Evolutionary conservation across 2,797 vertebrate genomes (phyloP), one percentile per base, ranked within the genome.

Genomic region (Erpetoichthys calabaricus): DNA sequence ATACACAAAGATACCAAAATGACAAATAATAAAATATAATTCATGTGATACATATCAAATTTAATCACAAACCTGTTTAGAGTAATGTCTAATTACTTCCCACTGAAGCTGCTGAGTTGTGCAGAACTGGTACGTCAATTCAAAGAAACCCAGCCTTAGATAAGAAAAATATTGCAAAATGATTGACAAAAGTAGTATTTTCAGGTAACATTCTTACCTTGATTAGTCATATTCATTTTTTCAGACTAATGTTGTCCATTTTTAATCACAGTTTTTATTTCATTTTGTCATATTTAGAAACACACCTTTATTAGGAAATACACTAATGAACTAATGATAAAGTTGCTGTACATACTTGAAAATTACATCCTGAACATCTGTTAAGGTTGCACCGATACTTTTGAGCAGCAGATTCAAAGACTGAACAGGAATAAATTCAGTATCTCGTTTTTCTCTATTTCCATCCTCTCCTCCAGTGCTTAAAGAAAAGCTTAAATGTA

Each of bases 351-450:
- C 84, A 1, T 92, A 98, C 95, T 97, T 97, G 68, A 98, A 95
- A 65, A 98, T 87, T 43, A 98, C 78, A 60, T 98, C 94, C 75
- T 98, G 94, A 5, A 88, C 91, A 4, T 97, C 94, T 5, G 95
- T 97, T 50, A 98, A 89, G 1, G 92, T 94, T n/a, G 95, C 94
- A 9, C 94, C 91, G 55, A 98, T 98, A 57, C 94, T 98, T 83
- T 97, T 96, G 56, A 98, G 84, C 67, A 98, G 73, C 63, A 98
- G 80, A 71, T 98, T 92, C 51, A 98, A 73, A 1, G 82, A 93
- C 70, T 89, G 89, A 47, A 98, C 70, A 1, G 93, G 91, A 65
- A 86, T 88, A 57, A 94, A 7, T 66, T 96, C 91, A 2, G 63
- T 79, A 6, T 82, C 83, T 60, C 85, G 69, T 73, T 87, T 83